Base-by-base conservation (phyloP, 2,888 invertebrate genomes). In the Cerastoderma edule region DNA sequence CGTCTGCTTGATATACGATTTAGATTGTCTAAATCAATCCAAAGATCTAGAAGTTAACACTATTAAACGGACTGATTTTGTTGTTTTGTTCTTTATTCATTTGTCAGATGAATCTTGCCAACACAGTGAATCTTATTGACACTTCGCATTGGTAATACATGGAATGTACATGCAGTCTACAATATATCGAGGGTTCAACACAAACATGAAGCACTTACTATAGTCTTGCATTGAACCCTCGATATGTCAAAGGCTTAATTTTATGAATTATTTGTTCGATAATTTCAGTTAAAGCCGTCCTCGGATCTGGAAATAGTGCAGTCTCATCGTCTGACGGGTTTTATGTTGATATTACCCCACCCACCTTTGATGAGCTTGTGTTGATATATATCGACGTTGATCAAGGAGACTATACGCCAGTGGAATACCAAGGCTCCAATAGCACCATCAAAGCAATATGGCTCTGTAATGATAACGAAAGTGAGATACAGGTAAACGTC, bases 321-420 rank as follows among this genome's bases (percentile, higher is more conserved):
- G 28, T 79, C 8, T 66, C 69, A 8, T 80, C 83, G 0, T 84
- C 86, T n/a, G 71, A 82, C 53, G 84, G 85, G 8, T 87, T 86
- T 50, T 86, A 78, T 44, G 56, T 87, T 24, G 87, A 87, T 57
- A 72, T 70, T 2, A 83, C 84, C 2, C 75, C 80, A n/a, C 87
- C 87, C 4, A 39, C 48, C 28, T 78, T 82, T 68, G 82, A 84
- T 48, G 19, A 54, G 2, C 65, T 72, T 16, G 60, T 78, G 19
- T 66, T 85, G 46, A 16, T 80, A 27, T 87, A 86, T 63, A 70
- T 87, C 44, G 85, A 87, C 64, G 81, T 79, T 0, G 67, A 57
- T 3, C 87, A 87, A 60, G 85, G 85, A 19, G 76, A 86, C 33
- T 83, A 78, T 56, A 85, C 78, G 16, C 85, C 87, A 5, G 77